Evolutionary conservation across 2,113 vertebrate genomes (phyloP).

Genomic region (Nicator chloris): DNA sequence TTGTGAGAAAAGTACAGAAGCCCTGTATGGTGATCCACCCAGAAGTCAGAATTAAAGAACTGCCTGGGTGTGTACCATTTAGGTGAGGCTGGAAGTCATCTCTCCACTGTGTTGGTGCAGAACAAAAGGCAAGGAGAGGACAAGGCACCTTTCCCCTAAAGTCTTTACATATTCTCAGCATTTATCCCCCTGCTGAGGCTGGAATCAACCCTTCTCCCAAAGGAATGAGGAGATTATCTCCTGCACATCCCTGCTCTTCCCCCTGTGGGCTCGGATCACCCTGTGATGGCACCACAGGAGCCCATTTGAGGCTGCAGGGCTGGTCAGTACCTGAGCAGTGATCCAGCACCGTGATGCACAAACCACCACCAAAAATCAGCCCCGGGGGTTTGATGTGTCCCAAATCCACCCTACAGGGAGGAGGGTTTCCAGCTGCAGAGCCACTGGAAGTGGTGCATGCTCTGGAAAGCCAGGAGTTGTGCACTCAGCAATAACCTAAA

Average conservation of each 20-base stretch:
- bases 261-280: not conserved
- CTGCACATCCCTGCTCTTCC: not conserved
- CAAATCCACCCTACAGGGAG: not conserved
- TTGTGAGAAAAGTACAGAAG: not conserved
- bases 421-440: not conserved
- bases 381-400: not conserved
- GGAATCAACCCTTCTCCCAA: not conserved
- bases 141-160: not conserved
- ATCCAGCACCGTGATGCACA: not conserved
- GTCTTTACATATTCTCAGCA: not conserved
- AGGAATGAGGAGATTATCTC: not conserved
- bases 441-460: rapidly evolving
- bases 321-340: not conserved
- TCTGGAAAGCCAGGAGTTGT: not conserved
- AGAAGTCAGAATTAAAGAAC: not conserved
- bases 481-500: not conserved
- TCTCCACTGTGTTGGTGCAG: not conserved
- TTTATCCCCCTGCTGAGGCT: not conserved
- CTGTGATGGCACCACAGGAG: not conserved
- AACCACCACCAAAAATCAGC: not conserved
- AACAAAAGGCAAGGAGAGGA: not conserved
- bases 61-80: not conserved
- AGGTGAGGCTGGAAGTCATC: not conserved
- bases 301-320: not conserved
- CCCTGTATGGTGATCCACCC: not conserved